Base-by-base conservation (phyloP, 92 coral and sea anemone genomes). In the Zoanthus gigantus region DNA sequence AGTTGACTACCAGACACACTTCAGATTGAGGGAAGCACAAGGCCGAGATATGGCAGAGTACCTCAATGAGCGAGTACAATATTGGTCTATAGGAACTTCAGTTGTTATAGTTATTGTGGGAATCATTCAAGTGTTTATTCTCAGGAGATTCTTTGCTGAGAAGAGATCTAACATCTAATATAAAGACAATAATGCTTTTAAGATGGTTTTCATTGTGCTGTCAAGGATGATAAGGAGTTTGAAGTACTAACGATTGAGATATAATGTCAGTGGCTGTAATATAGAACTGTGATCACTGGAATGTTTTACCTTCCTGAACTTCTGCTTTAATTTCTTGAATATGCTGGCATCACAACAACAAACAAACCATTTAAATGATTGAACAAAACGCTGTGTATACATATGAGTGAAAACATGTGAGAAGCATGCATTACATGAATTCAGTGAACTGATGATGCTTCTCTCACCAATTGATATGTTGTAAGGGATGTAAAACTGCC, bases 71-170 rank as follows among this genome's bases (percentile, higher is more conserved):
- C 91, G 99, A 74, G 96, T 97, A 28, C 99, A 97, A 47, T 97
- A 94, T 87, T 97, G 99, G 99, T 97, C 99, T 1, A 83, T 95
- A 71, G 99, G 99, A n/a, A 96, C 96, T 42, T 94, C 99, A n/a
- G 77, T 92, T 16, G 97, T 97, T 32, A 94, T 97, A 54, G 86
- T 97, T 17, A 75, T 89, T 14, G 94, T 97, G 45, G 98, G 99
- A 45, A 97, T 97, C 84, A 90, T 94, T 74, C 99, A 97, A 90
- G 99, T 97, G 67, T 92, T 97, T 76, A 92, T 97, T 44, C 95
- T 97, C 60, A 90, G 99, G 31, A 92, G 94, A 73, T 97, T 97
- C 91, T 97, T 97, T 84, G 98, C 99, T 4, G 99, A 97, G 71
- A 97, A 95, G 90, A 93, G 99, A 86, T 97, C 99, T 44, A 91